Base-by-base conservation (phyloP, 2,888 invertebrate species). In the Cryptocephalus primarius region DNA sequence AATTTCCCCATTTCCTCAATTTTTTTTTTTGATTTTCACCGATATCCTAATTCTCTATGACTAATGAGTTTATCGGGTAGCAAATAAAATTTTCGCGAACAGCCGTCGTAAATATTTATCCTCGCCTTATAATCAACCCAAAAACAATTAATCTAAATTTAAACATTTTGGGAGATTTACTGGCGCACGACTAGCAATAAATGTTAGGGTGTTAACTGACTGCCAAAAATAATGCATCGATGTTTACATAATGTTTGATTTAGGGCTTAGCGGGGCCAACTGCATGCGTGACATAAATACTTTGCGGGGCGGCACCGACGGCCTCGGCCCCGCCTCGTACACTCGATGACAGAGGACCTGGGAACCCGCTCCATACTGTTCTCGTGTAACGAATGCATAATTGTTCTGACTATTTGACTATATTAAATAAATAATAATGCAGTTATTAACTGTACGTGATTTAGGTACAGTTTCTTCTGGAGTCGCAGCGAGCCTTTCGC, bases 231-330 rank as follows among this genome's bases (percentile, higher is more conserved):
- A 48, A 48, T 42, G 49, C 43, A 33, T 41, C 43, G 22, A 41
- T 55, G 55, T 55, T 55, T 56, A 56, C 53, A 52, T 47, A 55
- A 55, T 45, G 45, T 52, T 51, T 55, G 53, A 55, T 55, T 55
- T 52, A 55, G 44, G 47, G 46, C 40, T 48, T 43, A 43, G 13
- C 9, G 41, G 42, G 41, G 50, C 49, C 50, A 48, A 46, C 50
- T 49, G 49, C 45, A 42, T 46, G 39, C 51, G 40, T 39, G 43
- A 41, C 44, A 39, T 39, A 52, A 50, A 46, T 42, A 48, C 47
- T 47, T 40, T 44, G 14, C 34, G 32, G 31, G 47, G 51, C 40
- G 49, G 45, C 40, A 47, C 44, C 48, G 45, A 43, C 36, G 42
- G 45, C 22, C 2, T 6, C 34, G 41, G 47, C 48, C 44, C 48